A percentile compares a stretch with the other conserved stretches of the same genome.
These are phyloP conservation scores for Pemphigus obesinymphae DNA, from an alignment of 1,140 invertebrate species.

Conservation along the genomic window DNA sequence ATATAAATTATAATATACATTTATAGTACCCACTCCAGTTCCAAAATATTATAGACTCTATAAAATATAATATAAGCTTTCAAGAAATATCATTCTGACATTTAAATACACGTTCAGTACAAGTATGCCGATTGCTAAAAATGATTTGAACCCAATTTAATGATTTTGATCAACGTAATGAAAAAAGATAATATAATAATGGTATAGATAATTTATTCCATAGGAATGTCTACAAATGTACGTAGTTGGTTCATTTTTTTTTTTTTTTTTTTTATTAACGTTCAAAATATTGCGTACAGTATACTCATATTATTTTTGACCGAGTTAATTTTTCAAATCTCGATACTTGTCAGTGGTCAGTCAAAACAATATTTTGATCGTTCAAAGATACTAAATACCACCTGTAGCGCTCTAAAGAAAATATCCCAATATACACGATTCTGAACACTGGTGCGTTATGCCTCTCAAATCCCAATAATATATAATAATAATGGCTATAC, in stretches of 20 bases:
- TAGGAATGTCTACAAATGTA: background rate
- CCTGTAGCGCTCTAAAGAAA: background rate
- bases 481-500: background rate
- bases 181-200: too few species aligned
- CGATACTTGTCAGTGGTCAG: background rate
- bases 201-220: too few species aligned
- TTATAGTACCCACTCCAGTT: too few species aligned
- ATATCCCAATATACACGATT: background rate
- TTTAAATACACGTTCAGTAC: too few species aligned
- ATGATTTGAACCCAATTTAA: background rate
- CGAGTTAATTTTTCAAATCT: background rate
- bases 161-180: background rate
- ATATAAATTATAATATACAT: background rate
- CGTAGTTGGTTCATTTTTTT: background rate
- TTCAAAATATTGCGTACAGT: too few species aligned
- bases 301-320: background rate
- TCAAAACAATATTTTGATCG: background rate
- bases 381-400: background rate
- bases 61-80: background rate
- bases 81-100: background rate
- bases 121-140: background rate
- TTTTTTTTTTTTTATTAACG: too few species aligned
- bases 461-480: background rate
- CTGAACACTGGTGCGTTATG: background rate
- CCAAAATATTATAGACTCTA: background rate